phyloP scores from a whole-genome alignment of 2,888 invertebrate species.

The Caenorhabditis sp. region DNA sequence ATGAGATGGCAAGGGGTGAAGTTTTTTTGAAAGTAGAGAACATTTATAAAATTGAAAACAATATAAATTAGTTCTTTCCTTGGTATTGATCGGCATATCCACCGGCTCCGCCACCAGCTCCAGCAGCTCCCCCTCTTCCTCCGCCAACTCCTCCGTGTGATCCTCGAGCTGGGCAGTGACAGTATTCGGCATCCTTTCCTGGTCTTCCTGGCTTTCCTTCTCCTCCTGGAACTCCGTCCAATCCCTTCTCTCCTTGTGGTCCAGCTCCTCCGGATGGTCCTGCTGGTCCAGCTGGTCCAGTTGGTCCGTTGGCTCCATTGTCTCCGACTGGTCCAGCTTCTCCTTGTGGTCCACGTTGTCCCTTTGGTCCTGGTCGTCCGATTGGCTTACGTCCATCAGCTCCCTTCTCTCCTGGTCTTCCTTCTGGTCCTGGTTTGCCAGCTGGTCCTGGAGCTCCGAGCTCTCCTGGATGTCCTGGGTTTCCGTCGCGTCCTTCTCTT shows the following conservation, averaged over 20 bases:
- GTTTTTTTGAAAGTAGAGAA: no score
- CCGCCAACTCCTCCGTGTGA: constrained; percentile 29
- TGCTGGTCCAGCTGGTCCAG: constrained; percentile 49
- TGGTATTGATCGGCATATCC: constrained; percentile 28
- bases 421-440: constrained; percentile 51
- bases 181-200: constrained; percentile 49
- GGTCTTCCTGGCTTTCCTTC: constrained; percentile 50
- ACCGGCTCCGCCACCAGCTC: constrained; percentile 21
- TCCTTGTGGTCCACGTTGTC: constrained; percentile 60
- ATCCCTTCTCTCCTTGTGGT: constrained; percentile 52
- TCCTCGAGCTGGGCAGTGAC: constrained; percentile 39
- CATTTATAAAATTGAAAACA: no score
- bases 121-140: constrained; percentile 6
- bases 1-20: no score
- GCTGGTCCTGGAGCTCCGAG: constrained; percentile 60
- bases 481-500: constrained; percentile 60
- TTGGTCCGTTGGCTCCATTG: constrained; percentile 52
- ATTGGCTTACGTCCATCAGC: constrained; percentile 65
- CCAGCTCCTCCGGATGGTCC: constrained; percentile 54
- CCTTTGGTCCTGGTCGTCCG: constrained; percentile 66
- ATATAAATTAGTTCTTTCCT: constrained; percentile 2
- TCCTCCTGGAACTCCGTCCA: constrained; percentile 53
- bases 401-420: constrained; percentile 65
- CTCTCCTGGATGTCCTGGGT: constrained; percentile 59
- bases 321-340: constrained; percentile 45